Percentiles rank a stretch among this genome's conserved stretches.
Evolutionary conservation across 2,797 vertebrate species (phyloP).

Genomic region (Liasis olivaceus): DNA sequence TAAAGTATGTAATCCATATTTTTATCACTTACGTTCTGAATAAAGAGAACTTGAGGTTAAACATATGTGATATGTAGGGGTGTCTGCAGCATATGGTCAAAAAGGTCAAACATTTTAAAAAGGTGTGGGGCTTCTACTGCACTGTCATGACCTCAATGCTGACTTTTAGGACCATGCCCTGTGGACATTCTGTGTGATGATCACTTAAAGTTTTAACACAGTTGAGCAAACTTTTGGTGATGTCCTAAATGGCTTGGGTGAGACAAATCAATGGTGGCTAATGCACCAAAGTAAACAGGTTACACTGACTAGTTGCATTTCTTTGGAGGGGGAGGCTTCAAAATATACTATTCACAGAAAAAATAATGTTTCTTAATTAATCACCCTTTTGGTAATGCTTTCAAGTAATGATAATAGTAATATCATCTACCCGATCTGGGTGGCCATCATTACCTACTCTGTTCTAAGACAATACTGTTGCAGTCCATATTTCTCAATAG

Average conservation of each 20-base stretch:
- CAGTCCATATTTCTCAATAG: neutral
- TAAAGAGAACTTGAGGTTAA: neutral
- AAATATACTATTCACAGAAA: neutral
- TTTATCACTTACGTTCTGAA: neutral
- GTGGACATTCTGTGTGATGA: no score
- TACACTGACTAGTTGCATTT: neutral
- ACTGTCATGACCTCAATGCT: no score
- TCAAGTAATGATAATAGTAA: neutral
- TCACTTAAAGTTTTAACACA: no score
- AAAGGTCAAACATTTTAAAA: no score
- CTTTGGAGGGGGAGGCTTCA: neutral
- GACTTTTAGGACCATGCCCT: no score
- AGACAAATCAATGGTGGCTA: no score
- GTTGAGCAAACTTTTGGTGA: no score
- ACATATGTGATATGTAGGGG: no score
- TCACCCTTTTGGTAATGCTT: neutral
- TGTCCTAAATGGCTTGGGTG: no score
- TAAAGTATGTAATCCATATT: neutral
- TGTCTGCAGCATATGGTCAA: no score
- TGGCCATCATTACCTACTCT: neutral
- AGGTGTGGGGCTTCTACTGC: no score
- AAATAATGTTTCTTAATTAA: neutral
- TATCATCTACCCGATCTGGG: neutral
- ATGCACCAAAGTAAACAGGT: neutral
- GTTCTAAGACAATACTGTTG: neutral